Percentiles rank a stretch among this genome's conserved stretches.
Conservation (phyloP, 1,140 invertebrate species). For the Formica selysi region DNA sequence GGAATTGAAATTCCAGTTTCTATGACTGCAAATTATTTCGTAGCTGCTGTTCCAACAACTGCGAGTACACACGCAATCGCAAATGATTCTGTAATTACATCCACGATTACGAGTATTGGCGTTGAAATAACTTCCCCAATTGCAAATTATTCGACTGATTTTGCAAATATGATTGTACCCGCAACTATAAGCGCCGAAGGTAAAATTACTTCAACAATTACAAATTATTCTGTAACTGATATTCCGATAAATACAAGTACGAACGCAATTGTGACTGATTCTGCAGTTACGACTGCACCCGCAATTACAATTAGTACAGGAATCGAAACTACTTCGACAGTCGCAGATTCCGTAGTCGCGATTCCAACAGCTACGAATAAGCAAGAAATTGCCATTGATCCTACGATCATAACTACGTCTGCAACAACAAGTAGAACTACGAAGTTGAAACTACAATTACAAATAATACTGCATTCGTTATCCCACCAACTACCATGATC, state of each 20-base stretch:
- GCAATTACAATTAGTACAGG: background rate
- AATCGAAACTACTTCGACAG: background rate
- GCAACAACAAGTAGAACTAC: background rate
- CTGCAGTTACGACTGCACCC: background rate
- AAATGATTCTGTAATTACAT: conserved; percentile 6
- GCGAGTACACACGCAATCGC: background rate
- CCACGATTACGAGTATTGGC: background rate
- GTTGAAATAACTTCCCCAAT: background rate
- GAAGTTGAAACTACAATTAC: background rate
- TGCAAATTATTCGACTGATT: background rate
- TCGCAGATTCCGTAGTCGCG: background rate
- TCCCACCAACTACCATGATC: background rate
- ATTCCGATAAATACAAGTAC: background rate
- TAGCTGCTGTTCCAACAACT: background rate
- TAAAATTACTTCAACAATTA: background rate
- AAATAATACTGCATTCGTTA: background rate
- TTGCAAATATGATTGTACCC: background rate
- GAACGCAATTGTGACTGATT: background rate
- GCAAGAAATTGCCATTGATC: background rate
- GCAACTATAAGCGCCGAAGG: background rate
- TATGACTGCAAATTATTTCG: background rate
- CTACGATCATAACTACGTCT: background rate
- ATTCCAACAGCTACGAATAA: background rate
- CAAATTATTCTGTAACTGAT: background rate
- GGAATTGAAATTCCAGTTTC: background rate